A percentile compares a stretch with the other conserved stretches of the same genome.
These are phyloP conservation scores for Dascillus cervinus DNA, from an alignment of 2,888 invertebrate genomes.

Conservation along the genomic window DNA sequence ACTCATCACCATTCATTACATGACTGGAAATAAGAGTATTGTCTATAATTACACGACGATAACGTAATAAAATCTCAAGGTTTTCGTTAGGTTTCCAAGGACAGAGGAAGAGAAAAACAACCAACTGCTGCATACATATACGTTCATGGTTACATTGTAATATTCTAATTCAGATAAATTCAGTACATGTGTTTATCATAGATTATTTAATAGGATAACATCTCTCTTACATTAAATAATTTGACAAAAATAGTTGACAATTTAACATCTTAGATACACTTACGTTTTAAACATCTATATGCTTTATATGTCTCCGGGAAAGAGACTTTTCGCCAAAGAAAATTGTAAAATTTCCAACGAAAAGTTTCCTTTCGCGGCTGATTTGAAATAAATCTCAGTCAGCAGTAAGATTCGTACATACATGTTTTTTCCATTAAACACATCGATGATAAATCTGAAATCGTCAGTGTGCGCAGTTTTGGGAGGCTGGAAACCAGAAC, in stretches of 20 bases:
- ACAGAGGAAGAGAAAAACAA: constrained; percentile 32
- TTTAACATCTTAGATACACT: constrained; percentile 19
- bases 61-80: no score
- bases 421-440: background rate
- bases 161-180: constrained; percentile 38
- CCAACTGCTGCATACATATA: constrained; percentile 40
- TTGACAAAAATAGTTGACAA: constrained; percentile 38
- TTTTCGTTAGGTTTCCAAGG: constrained; percentile 4
- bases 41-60: no score
- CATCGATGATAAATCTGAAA: background rate
- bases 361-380: background rate
- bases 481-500: constrained; percentile 40
- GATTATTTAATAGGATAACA: constrained; percentile 29
- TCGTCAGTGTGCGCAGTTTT: constrained; percentile 24
- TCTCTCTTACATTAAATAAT: constrained; percentile 27
- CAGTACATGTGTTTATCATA: constrained; percentile 39
- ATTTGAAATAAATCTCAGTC: background rate
- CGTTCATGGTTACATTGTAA: constrained; percentile 31
- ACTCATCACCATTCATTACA: background rate
- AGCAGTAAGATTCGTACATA: background rate
- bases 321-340: background rate
- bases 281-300: constrained; percentile 12
- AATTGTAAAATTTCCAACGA: background rate
- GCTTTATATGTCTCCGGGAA: no score
- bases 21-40: background rate